These are phyloP conservation scores for Luscinia megarhynchos DNA, from an alignment of 2,797 vertebrate genomes.

Conservation along the genomic window DNA sequence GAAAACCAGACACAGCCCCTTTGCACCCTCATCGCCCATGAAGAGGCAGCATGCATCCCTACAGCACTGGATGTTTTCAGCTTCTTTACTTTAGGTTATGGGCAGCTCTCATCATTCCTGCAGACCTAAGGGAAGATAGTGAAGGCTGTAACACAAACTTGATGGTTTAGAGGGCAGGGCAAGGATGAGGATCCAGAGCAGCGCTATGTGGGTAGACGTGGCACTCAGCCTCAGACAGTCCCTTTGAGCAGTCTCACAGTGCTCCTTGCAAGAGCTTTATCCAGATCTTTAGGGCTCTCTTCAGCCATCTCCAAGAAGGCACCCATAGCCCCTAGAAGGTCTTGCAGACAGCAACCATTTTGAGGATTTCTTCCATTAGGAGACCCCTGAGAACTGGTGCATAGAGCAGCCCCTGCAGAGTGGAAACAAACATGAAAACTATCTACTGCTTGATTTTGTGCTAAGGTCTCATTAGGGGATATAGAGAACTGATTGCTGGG, in stretches of 20 bases:
- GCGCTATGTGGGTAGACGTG: background rate
- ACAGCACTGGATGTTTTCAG: background rate
- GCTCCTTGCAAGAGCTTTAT: background rate
- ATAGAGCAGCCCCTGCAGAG: background rate
- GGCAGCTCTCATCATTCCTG: background rate
- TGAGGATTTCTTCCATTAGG: constrained; percentile 13
- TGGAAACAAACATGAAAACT: background rate
- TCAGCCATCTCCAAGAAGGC: background rate
- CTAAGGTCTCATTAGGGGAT: background rate
- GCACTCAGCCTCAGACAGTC: background rate
- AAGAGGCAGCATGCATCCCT: background rate
- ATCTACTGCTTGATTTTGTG: background rate
- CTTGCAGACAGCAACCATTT: background rate
- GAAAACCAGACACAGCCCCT: background rate
- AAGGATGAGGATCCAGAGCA: background rate
- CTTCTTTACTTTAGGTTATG: background rate
- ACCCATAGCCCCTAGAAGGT: background rate
- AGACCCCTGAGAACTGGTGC: background rate
- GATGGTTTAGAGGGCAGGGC: background rate
- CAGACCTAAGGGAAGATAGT: background rate
- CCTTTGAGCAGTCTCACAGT: background rate
- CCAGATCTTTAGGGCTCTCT: background rate
- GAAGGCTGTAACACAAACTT: background rate
- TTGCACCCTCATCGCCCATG: background rate
- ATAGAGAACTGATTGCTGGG: background rate